Base-by-base conservation (phyloP, 2,888 invertebrate species). In the Xestobium rufovillosum region DNA sequence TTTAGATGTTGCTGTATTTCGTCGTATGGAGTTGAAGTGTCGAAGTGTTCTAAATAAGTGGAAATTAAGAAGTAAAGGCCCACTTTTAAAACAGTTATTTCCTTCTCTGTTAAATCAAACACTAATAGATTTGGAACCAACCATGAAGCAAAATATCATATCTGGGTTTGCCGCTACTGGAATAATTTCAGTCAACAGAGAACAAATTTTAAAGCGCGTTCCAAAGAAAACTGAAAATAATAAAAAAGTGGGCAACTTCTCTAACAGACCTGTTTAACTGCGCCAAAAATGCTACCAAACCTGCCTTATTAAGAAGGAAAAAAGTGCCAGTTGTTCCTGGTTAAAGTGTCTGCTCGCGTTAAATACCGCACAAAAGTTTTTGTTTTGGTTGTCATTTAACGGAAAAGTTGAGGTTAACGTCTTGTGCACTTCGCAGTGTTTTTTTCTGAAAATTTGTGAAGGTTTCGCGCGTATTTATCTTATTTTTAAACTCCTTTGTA, bases 161-260 rank as follows among this genome's bases (percentile, higher is more conserved):
- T 6, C 23, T 8, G 23, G 23, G 6, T 19, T 19, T 19, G 6
- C 6, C n/a, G 23, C 23, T n/a, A 19, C 23, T 8, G n/a, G 23
- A 6, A 19, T 19, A 19, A 8, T 6, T 19, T 8, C 23, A 19
- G 6, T 19, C 6, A n/a, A 19, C n/a, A 6, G 23, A 19, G 6
- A 19, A 19, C 23, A n/a, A 19, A 19, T 19, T n/a, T 19, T 19
- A n/a, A 19, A 19, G n/a, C n/a, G n/a, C n/a, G n/a, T n/a, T n/a
- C n/a, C n/a, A n/a, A n/a, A n/a, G n/a, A n/a, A n/a, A n/a, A n/a
- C n/a, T n/a, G n/a, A n/a, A n/a, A n/a, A n/a, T n/a, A n/a, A n/a
- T n/a, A n/a, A n/a, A n/a, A n/a, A n/a, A n/a, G 38, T 17, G 27
- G 23, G 23, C n/a, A 23, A n/a, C 23, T n/a, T 23, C 23, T 23